Percentiles rank a stretch among this genome's conserved stretches.
phyloP scores from a whole-genome alignment of 2,888 invertebrate genomes.

The Nephrotoma appendiculata region DNA sequence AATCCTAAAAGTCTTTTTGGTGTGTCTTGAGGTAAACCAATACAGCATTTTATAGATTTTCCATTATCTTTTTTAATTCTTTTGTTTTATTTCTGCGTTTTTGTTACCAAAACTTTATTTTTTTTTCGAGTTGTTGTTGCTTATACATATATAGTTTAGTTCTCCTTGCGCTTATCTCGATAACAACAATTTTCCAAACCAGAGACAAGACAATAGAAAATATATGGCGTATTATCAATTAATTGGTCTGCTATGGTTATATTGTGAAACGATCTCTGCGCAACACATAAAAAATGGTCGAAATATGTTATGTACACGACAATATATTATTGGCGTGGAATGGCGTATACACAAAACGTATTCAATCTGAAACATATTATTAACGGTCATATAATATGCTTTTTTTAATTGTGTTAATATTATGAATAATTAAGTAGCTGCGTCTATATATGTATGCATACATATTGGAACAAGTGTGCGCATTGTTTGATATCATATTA shows the following conservation, averaged over 20 bases:
- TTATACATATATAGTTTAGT: background rate
- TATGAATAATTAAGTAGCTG: background rate
- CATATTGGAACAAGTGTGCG: background rate
- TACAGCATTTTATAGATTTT: background rate
- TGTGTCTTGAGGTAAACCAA: background rate
- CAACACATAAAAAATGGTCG: background rate
- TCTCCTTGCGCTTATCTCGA: background rate
- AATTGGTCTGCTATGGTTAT: background rate
- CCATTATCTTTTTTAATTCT: background rate
- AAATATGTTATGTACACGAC: background rate
- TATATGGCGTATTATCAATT: background rate
- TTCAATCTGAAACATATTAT: background rate
- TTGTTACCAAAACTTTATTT: background rate
- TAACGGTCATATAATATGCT: background rate
- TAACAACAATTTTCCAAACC: background rate
- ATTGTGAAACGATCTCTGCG: background rate
- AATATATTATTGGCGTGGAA: background rate
- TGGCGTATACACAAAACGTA: background rate
- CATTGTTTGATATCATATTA: background rate
- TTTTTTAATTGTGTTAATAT: background rate
- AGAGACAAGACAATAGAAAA: background rate
- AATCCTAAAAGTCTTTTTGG: background rate
- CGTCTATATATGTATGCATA: background rate
- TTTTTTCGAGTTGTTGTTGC: background rate
- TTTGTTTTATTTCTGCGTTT: background rate